These are phyloP conservation scores for Rhea americana DNA, from an alignment of 2,113 vertebrate species.

Conservation along the genomic window DNA sequence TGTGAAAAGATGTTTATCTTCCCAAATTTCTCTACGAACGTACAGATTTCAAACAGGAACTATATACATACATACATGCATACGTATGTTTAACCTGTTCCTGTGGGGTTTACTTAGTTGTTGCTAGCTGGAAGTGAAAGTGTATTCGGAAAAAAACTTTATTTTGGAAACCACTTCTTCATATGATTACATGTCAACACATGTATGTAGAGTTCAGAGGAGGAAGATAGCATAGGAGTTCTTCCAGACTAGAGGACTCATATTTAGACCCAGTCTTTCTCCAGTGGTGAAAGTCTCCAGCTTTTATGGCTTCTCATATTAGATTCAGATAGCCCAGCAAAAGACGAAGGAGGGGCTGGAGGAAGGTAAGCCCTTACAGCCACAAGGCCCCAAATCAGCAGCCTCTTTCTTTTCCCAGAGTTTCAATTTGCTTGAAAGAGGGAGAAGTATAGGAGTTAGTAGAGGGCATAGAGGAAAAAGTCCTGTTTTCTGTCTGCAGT, in stretches of 20 bases:
- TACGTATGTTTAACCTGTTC: background rate
- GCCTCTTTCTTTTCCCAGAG: background rate
- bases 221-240: background rate
- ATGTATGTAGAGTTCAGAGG: background rate
- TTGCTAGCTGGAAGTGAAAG: background rate
- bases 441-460: background rate
- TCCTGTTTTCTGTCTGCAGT: background rate
- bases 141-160: no score
- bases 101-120: background rate
- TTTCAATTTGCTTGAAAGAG: no score
- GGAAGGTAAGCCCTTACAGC: background rate
- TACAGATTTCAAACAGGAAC: background rate
- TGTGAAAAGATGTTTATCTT: background rate
- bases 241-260: background rate
- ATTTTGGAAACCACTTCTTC: background rate
- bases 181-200: accelerated
- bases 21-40: background rate
- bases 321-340: background rate
- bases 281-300: background rate
- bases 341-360: background rate
- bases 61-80: background rate
- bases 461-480: background rate
- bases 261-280: background rate
- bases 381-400: background rate
- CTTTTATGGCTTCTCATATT: background rate